Percentiles rank a stretch among this genome's conserved stretches.
These are phyloP conservation scores for Drosophila paranaensis DNA, from an alignment of 2,888 invertebrate species.

Conservation along the genomic window DNA sequence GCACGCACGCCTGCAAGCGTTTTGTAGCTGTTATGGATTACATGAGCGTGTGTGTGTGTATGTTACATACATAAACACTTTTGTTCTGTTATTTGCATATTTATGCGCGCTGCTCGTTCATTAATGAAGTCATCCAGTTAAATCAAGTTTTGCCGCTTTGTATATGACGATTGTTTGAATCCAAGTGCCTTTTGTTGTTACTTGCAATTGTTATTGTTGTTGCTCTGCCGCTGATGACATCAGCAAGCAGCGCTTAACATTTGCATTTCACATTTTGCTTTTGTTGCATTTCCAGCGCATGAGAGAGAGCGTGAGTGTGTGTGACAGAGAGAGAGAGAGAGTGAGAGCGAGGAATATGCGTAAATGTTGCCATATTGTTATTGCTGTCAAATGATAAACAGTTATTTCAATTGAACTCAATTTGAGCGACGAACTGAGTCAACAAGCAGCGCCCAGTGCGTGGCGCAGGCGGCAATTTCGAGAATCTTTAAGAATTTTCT, in stretches of 20 bases:
- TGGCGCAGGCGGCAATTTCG: conserved; percentile 9
- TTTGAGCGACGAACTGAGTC: conserved; percentile 44
- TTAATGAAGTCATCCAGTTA: conserved; percentile 75
- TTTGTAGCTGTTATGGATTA: conserved; percentile 38
- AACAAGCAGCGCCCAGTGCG: conserved; percentile 1
- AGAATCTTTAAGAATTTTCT: conserved; percentile 19
- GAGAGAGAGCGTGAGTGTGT: neutral
- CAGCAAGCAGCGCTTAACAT: conserved; percentile 33
- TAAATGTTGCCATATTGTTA: conserved; percentile 28
- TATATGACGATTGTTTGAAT: conserved; percentile 20
- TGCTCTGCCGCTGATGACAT: conserved; percentile 40
- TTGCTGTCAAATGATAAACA: conserved; percentile 50
- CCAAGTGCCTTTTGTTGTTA: conserved; percentile 45
- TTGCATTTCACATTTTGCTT: conserved; percentile 27
- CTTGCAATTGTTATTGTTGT: conserved; percentile 27
- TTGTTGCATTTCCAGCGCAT: conserved; percentile 23
- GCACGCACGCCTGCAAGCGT: conserved; percentile 36
- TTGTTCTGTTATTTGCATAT: conserved; percentile 43
- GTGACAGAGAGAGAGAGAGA: neutral
- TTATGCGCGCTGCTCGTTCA: conserved; percentile 40
- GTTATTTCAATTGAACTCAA: conserved; percentile 75
- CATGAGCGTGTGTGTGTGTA: conserved; percentile 4
- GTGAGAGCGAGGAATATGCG: conserved; percentile 3
- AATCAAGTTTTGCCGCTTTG: conserved; percentile 59
- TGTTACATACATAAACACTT: conserved; percentile 21